Conservation (phyloP, 2,797 vertebrate species). For the Nannoperca australis region DNA sequence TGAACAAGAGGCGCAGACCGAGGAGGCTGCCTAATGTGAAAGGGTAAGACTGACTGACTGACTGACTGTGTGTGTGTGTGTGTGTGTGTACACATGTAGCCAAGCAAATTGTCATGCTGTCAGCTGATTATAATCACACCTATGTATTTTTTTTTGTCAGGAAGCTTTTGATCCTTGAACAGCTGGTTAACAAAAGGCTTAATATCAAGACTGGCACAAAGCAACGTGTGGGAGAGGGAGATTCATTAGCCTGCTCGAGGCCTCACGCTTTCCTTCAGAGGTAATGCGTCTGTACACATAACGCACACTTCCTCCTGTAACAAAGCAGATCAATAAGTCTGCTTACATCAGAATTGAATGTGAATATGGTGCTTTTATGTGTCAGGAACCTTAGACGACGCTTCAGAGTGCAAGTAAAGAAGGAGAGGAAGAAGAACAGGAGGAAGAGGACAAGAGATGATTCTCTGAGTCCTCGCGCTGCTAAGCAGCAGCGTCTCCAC, state of each 20-base stretch:
- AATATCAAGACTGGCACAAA: neutral
- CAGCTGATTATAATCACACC: neutral
- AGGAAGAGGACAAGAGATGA: conserved; percentile 47
- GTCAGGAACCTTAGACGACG: conserved; percentile 67
- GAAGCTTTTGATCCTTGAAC: conserved; percentile 32
- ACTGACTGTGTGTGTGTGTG: too few relatives aligned
- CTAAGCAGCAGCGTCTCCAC: conserved; percentile 61
- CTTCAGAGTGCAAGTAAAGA: conserved; percentile 7
- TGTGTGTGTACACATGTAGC: too few relatives aligned
- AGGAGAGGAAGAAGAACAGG: conserved; percentile 37
- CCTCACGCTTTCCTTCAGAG: conserved; percentile 70
- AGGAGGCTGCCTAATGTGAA: conserved; percentile 14
- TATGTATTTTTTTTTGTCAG: conserved; percentile 48
- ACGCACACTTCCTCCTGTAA: neutral
- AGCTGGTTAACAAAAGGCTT: conserved; percentile 14
- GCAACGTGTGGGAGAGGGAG: neutral
- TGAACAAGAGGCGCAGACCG: conserved; percentile 69
- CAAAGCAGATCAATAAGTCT: neutral
- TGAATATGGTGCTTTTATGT: neutral
- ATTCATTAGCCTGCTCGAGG: conserved; percentile 54
- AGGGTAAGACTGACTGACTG: conserved; percentile 69
- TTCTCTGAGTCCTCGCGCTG: neutral
- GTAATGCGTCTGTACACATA: conserved; percentile 32
- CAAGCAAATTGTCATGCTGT: neutral
- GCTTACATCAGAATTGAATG: neutral